Conservation (phyloP, 1,140 invertebrate genomes). For the Eumaeus atala region DNA sequence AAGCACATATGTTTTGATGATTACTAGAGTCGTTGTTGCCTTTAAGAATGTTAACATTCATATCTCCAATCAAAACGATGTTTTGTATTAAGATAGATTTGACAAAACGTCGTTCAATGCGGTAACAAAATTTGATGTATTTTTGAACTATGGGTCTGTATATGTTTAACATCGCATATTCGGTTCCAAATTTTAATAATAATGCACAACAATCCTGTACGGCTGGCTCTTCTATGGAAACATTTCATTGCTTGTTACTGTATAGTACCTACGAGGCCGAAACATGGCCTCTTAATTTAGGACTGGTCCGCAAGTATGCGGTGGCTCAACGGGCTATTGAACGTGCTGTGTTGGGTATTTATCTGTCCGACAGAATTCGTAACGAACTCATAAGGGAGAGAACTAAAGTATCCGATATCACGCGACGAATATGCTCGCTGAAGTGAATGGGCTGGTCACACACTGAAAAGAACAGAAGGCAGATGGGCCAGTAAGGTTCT, state of each 20-base stretch:
- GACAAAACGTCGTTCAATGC: background rate
- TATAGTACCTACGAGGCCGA: background rate
- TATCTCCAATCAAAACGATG: background rate
- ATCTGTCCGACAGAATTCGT: too few relatives aligned
- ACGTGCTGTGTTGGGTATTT: too few relatives aligned
- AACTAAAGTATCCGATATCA: too few relatives aligned
- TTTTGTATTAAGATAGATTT: constrained; percentile 1
- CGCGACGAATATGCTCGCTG: too few relatives aligned
- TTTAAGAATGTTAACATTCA: background rate
- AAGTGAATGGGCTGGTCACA: too few relatives aligned
- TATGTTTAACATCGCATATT: background rate
- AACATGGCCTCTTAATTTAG: too few relatives aligned
- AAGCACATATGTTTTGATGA: background rate
- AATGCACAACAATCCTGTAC: constrained; percentile 4
- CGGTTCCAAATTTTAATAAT: constrained; percentile 5
- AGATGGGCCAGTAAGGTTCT: too few relatives aligned
- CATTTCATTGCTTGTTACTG: constrained; percentile 1
- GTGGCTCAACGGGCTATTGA: too few relatives aligned
- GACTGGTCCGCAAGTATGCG: too few relatives aligned
- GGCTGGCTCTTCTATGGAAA: constrained; percentile 2
- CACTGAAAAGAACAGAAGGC: too few relatives aligned
- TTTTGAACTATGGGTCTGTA: background rate
- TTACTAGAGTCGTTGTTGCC: background rate
- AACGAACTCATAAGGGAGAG: too few relatives aligned
- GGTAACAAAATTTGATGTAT: background rate